phyloP scores from a whole-genome alignment of 1,140 invertebrate genomes.

The Aphidius gifuensis region DNA sequence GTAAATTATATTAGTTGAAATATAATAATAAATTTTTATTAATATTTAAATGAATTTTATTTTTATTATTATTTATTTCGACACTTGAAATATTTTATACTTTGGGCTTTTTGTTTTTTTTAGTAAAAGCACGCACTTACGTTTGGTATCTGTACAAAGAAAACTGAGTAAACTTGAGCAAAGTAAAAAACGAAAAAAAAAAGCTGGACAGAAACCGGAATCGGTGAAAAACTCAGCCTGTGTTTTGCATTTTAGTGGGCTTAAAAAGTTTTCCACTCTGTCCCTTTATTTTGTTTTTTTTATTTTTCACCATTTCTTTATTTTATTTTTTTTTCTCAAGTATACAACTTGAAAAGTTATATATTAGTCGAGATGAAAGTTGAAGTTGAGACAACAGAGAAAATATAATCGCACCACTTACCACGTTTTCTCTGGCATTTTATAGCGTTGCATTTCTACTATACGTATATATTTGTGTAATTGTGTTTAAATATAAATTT shows the following conservation, averaged over 20 bases:
- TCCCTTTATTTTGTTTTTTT: slow-evolving; percentile 2
- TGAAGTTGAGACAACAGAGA: slow-evolving; percentile 14
- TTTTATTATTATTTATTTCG: too few relatives aligned
- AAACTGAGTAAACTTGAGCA: background rate
- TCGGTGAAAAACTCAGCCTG: background rate
- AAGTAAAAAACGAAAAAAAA: background rate
- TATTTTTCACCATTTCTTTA: background rate
- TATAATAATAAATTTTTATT: too few relatives aligned
- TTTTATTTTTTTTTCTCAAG: slow-evolving; percentile 17
- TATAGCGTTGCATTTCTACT: slow-evolving; percentile 10
- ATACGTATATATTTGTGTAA: slow-evolving; percentile 21
- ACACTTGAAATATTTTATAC: too few relatives aligned
- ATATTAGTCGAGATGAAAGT: too few relatives aligned
- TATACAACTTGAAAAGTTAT: slow-evolving; percentile 14
- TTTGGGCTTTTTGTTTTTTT: too few relatives aligned
- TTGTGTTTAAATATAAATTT: slow-evolving; percentile 34
- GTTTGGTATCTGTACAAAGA: too few relatives aligned
- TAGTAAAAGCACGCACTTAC: too few relatives aligned
- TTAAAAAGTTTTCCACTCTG: slow-evolving; percentile 21
- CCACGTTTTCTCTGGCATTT: slow-evolving; percentile 27
- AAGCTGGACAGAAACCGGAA: background rate
- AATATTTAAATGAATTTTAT: too few relatives aligned
- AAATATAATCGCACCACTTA: slow-evolving; percentile 44
- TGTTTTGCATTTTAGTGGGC: slow-evolving; percentile 12
- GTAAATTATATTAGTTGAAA: too few relatives aligned